Evolutionary conservation across 92 coral and sea anemone species (phyloP).

Genomic region (Palythoa grandiflora): DNA sequence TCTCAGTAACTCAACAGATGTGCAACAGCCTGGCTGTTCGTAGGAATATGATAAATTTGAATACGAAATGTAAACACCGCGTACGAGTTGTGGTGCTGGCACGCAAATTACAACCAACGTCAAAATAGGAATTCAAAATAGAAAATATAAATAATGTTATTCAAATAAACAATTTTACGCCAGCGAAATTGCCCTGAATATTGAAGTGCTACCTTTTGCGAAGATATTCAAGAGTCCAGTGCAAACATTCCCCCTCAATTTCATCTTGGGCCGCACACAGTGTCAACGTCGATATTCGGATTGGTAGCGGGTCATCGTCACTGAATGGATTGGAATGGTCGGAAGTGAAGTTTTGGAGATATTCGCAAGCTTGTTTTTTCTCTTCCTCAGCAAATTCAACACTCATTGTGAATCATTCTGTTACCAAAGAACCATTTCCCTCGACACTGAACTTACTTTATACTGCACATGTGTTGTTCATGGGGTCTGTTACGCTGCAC

Average conservation of each 20-base stretch:
- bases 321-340: conserved; percentile 60
- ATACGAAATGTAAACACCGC: conserved; percentile 36
- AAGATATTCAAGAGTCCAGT: conserved; percentile 83
- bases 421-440: neutral
- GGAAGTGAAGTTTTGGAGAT: conserved; percentile 70
- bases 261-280: conserved; percentile 68
- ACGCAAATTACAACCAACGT: conserved; percentile 20
- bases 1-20: neutral
- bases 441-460: neutral
- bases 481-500: conserved; percentile 16
- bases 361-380: conserved; percentile 66
- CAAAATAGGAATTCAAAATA: neutral
- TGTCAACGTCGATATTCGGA: conserved; percentile 70
- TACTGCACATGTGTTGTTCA: neutral
- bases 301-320: conserved; percentile 77
- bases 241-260: conserved; percentile 83
- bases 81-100: neutral
- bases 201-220: conserved; percentile 64
- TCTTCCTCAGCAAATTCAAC: conserved; percentile 82
- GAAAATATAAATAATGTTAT: neutral
- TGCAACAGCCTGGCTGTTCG: conserved; percentile 1
- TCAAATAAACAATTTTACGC: neutral
- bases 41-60: neutral
- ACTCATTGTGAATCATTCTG: conserved; percentile 77
- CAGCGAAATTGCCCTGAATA: neutral